These are phyloP conservation scores for Pithys albifrons DNA, from an alignment of 2,113 vertebrate genomes.

Conservation along the genomic window DNA sequence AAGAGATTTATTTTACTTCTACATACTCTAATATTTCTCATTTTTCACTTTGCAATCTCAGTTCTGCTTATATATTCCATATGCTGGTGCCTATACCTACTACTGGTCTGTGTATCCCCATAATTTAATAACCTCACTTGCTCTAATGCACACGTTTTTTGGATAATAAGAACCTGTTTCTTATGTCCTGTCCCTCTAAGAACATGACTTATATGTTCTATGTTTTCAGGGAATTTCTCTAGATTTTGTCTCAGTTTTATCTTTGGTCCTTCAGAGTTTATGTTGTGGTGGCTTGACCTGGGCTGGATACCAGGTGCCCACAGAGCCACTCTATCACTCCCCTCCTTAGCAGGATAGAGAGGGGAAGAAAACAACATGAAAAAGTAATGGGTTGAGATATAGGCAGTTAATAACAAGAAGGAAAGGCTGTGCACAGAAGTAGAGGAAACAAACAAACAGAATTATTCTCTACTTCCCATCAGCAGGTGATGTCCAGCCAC, in stretches of 20 bases:
- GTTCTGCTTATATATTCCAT: background rate
- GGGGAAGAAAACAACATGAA: background rate
- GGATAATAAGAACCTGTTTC: background rate
- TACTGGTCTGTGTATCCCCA: background rate
- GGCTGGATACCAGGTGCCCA: background rate
- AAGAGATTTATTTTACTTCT: background rate
- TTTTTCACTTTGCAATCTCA: background rate
- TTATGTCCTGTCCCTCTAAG: background rate
- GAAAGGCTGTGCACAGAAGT: background rate
- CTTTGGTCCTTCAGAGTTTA: background rate
- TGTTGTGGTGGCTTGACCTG: background rate
- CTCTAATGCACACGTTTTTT: background rate
- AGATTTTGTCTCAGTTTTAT: background rate
- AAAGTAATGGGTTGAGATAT: background rate
- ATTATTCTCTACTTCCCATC: background rate
- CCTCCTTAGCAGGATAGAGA: background rate
- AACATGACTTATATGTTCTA: background rate
- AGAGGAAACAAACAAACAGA: background rate
- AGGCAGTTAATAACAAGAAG: background rate
- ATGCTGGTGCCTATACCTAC: background rate
- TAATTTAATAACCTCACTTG: background rate
- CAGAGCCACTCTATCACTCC: background rate
- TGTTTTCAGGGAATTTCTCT: background rate
- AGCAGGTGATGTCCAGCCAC: background rate
- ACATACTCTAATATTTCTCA: background rate